phyloP scores from a whole-genome alignment of 2,888 invertebrate species.

The Papilio protenor region DNA sequence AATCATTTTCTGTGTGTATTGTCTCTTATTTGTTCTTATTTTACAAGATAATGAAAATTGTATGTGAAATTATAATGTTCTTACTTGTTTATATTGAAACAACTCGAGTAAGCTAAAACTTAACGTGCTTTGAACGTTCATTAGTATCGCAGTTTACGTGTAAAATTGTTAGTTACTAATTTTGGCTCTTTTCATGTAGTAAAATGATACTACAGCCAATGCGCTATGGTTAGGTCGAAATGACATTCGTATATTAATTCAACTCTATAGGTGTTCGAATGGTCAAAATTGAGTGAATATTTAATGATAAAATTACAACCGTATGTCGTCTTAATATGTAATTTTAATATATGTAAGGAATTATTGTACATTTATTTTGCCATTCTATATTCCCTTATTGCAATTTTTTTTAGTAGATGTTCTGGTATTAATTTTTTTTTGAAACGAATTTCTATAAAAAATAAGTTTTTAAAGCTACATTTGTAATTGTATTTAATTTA shows the following conservation, averaged over 20 bases:
- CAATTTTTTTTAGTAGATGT: conserved; percentile 10
- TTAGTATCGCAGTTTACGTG: conserved; percentile 11
- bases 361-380: conserved; percentile 38
- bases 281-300: conserved; percentile 17
- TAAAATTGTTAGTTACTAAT: conserved; percentile 20
- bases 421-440: not conserved
- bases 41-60: conserved; percentile 18
- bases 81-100: not conserved
- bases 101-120: not conserved
- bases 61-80: conserved; percentile 9
- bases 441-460: conserved; percentile 37
- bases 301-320: conserved; percentile 25
- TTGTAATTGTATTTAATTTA: conserved; percentile 43
- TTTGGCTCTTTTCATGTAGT: conserved; percentile 24
- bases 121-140: not conserved
- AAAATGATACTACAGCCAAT: conserved; percentile 11
- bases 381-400: conserved; percentile 21
- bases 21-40: conserved; percentile 7
- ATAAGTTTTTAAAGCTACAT: conserved; percentile 33
- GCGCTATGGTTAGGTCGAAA: not conserved
- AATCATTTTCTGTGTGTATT: conserved; percentile 14
- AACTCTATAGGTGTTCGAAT: conserved; percentile 18
- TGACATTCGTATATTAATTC: conserved; percentile 41
- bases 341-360: conserved; percentile 31
- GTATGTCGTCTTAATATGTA: conserved; percentile 28